phyloP scores from a whole-genome alignment of 2,888 invertebrate genomes.

The Drosophila hawaiiensis region DNA sequence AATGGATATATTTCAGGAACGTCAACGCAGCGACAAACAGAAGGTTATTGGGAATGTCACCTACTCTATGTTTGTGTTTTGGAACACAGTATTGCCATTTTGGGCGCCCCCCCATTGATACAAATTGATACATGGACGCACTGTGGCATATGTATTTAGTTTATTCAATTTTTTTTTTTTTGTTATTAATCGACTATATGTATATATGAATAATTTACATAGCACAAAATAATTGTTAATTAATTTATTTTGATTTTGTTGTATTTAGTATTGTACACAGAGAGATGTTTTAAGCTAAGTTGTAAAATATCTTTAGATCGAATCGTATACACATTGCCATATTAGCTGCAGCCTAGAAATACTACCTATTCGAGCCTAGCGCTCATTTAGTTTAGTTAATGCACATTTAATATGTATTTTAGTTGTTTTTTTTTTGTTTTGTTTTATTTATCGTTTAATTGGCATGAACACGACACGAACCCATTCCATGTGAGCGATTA shows the following conservation, averaged over 20 bases:
- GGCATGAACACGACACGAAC: conserved; percentile 41
- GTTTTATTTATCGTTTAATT: conserved; percentile 17
- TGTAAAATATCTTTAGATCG: conserved; percentile 50
- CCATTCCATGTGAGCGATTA: conserved; percentile 46
- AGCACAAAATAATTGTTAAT: conserved; percentile 32
- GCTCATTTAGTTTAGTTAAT: conserved; percentile 57
- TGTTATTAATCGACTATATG: conserved; percentile 19
- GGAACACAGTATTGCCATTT: conserved; percentile 19
- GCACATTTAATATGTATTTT: conserved; percentile 47
- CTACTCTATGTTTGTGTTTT: conserved; percentile 6
- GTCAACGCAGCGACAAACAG: conserved; percentile 26
- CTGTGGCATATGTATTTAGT: conserved; percentile 2
- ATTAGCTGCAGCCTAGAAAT: conserved; percentile 31
- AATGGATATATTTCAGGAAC: conserved; percentile 16
- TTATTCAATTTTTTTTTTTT: conserved; percentile 15
- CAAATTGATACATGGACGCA: neutral
- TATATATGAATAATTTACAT: conserved; percentile 28
- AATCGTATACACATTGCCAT: conserved; percentile 66
- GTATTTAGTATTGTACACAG: conserved; percentile 53
- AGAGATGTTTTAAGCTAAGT: conserved; percentile 43
- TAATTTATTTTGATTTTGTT: conserved; percentile 30
- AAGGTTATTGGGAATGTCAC: conserved; percentile 43
- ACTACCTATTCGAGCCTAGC: conserved; percentile 30
- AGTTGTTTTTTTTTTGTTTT: neutral
- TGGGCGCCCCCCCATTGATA: conserved; percentile 8